A percentile compares a stretch with the other conserved stretches of the same genome.
Evolutionary conservation across 1,140 invertebrate species (phyloP).

Genomic region (Arion vulgaris): DNA sequence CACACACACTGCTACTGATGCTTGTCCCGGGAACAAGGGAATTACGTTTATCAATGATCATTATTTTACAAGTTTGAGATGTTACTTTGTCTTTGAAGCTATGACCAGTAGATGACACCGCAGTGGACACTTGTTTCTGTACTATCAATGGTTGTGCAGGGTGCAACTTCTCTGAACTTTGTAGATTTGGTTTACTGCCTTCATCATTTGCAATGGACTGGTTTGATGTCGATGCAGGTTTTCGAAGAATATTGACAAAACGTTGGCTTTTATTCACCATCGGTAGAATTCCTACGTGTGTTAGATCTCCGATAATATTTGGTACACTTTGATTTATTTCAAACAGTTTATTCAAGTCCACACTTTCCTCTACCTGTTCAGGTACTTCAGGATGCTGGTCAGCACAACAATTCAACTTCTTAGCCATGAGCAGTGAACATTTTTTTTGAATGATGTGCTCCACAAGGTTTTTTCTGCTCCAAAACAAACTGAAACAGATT

Average conservation of each 20-base stretch:
- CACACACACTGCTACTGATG: too few relatives aligned
- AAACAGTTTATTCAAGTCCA: neutral
- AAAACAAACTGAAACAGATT: conserved; percentile 22
- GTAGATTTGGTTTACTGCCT: neutral
- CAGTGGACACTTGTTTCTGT: neutral
- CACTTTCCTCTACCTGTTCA: neutral
- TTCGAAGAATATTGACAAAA: neutral
- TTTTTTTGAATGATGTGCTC: conserved; percentile 33
- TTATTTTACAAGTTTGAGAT: neutral
- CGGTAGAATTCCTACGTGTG: neutral
- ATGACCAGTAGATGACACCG: neutral
- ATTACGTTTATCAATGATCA: neutral
- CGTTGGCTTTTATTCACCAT: neutral
- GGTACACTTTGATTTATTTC: neutral
- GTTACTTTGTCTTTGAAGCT: neutral
- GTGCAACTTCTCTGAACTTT: neutral
- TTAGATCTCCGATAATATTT: neutral
- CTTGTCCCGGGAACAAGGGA: neutral
- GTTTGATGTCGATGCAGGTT: neutral
- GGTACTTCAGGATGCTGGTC: neutral
- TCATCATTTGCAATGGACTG: neutral
- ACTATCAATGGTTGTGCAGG: neutral
- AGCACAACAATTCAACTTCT: conserved; percentile 3
- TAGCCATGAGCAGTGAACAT: neutral
- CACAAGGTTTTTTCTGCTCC: conserved; percentile 25